Base-by-base conservation (phyloP, 2,888 invertebrate genomes). In the Acrobasis consociella region DNA sequence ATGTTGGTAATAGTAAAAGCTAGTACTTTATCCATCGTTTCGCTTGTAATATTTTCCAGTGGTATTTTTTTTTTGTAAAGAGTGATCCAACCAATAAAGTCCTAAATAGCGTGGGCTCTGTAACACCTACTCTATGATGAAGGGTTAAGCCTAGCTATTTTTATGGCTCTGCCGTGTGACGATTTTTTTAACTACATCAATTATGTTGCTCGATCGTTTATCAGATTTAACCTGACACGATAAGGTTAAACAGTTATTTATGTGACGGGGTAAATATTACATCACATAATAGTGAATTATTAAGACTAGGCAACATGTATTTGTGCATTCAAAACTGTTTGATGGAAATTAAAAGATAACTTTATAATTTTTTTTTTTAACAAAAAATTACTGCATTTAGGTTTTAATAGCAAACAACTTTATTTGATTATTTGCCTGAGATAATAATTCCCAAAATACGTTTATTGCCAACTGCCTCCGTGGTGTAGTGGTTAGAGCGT, bases 101-200 rank as follows among this genome's bases (percentile, higher is more conserved):
- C 9, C 5, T 13, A 13, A 0, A 2, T 9, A 11, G 13, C 10
- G 0, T 10, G 5, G 2, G 2, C 5, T 7, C 56, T 56, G 22
- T 46, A n/a, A n/a, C n/a, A 22, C 5, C 5, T 46, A 22, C 17
- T 56, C 56, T 56, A 38, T 11, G 68, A 68, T 74, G 74, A 78
- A 77, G 83, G 85, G 86, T 85, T 86, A 82, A 85, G 77, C 78
- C 76, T 73, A 68, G 75, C 74, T 72, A 78, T 80, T 81, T 80
- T 77, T 76, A 69, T 67, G 60, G 65, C 60, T 60, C 16, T 11
- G 15, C 13, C 60, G 13, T 60, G 42, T 46, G 38, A 50, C 60
- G 42, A 56, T 56, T 42, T 56, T 56, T 56, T 56, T 56, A 22
- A 56, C 56, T 56, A 56, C 56, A 56, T 56, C 17, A 56, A 56